Evolutionary conservation across 2,797 vertebrate species (phyloP), one percentile per base, ranked within the genome.

Genomic region (Falco naumanni): DNA sequence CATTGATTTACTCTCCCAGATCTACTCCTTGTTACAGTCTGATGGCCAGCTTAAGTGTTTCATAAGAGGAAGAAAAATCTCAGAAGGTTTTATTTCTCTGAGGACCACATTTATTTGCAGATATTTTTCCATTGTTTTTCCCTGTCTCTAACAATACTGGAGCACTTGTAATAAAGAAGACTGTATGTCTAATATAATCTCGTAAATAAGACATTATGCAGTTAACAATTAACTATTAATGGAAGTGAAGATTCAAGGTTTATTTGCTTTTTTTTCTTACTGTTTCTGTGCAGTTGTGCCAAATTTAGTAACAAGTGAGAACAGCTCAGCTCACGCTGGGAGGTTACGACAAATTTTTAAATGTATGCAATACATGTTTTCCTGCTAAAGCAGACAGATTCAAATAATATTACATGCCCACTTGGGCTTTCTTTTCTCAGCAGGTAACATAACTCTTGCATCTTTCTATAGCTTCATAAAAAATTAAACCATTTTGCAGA

Each of bases 191-290:
- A 90, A 17, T 63, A 88, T 76, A 13, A 80, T 92, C 82, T 94
- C 83, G 26, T 91, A 63, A 81, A n/a, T 34, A 94, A 96, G 89
- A 93, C 34, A 80, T 56, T 53, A 68, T 70, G 87, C 16, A 71
- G 87, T 92, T 97, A 93, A 95, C 70, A 93, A 93, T 96, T 96
- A 97, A 97, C 78, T 95, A 71, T 93, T 97, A 92, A 96, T 80
- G 87, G 93, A 84, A 89, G 64, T 41, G 78, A 96, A 89, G 89
- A 97, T 95, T 92, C 90, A 81, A 72, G n/a, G 45, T 81, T 84
- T 90, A 59, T 87, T 92, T 84, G 37, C 26, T 68, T 53, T 87
- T 83, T 90, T 87, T 45, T 8, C 83, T 80, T 93, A 89, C 89
- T 82, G 56, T 77, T 82, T 93, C 83, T 33, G 7, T 56, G 76